Conservation (phyloP, 1,140 invertebrate species). For the Euschistus heros region DNA sequence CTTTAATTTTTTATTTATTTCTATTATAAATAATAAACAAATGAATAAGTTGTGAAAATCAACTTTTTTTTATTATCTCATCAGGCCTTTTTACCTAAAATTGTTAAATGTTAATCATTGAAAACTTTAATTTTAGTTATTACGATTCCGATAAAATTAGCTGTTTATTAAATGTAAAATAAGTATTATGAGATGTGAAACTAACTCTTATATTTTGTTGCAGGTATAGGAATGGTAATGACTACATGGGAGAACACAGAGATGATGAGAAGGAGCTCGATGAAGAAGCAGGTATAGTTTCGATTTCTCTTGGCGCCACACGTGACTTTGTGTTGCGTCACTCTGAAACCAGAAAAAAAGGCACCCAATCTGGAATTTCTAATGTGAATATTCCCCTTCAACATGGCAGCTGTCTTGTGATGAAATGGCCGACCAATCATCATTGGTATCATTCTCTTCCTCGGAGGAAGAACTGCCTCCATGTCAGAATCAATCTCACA, state of each 20-base stretch:
- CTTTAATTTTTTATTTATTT: too few species aligned
- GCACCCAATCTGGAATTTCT: constrained; percentile 28
- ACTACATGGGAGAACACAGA: constrained; percentile 61
- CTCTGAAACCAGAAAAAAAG: constrained; percentile 39
- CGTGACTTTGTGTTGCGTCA: constrained; percentile 57
- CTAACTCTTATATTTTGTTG: constrained; percentile 29
- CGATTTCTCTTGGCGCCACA: constrained; percentile 52
- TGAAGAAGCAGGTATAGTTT: constrained; percentile 49
- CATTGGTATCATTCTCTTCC: constrained; percentile 63
- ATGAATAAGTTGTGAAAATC: too few species aligned
- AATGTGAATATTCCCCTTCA: constrained; percentile 46
- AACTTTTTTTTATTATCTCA: too few species aligned
- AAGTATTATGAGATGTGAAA: neutral
- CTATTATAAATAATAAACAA: too few species aligned
- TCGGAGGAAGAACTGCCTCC: constrained; percentile 41
- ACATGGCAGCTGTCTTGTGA: constrained; percentile 54
- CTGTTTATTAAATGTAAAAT: neutral
- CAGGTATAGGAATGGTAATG: constrained; percentile 56
- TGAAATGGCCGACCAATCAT: constrained; percentile 61
- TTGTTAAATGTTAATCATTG: too few species aligned
- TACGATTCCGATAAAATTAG: too few species aligned
- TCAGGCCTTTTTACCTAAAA: too few species aligned
- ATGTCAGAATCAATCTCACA: constrained; percentile 56
- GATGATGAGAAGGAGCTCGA: constrained; percentile 60
- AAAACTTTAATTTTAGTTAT: too few species aligned